Conservation (phyloP, 2,113 vertebrate species). For the Rutilus rutilus region DNA sequence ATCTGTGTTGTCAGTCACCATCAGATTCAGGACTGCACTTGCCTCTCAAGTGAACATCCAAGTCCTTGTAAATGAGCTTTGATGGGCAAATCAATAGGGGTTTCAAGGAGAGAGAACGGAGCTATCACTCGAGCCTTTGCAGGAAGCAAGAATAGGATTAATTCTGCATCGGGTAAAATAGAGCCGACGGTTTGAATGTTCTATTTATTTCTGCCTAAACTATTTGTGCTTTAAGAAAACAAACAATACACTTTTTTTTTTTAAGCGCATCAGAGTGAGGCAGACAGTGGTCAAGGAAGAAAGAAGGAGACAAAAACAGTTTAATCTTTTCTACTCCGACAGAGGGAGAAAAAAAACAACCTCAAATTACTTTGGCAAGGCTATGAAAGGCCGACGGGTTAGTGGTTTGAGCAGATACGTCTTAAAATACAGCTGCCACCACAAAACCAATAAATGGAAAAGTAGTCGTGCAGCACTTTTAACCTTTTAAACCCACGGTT, state of each 20-base stretch:
- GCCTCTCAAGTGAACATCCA: constrained; percentile 6
- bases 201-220: not conserved
- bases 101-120: not conserved
- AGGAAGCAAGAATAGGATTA: not conserved
- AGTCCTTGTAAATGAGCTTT: constrained; percentile 22
- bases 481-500: constrained; percentile 75
- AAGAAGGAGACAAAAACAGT: constrained; percentile 73
- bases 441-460: constrained; percentile 79
- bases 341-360: constrained; percentile 69
- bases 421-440: constrained; percentile 78
- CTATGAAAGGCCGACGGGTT: constrained; percentile 75
- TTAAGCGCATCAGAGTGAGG: constrained; percentile 43
- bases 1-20: not conserved
- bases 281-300: constrained; percentile 50
- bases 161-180: not conserved
- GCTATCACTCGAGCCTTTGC: not conserved
- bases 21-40: not conserved
- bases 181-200: not conserved
- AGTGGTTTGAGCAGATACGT: constrained; percentile 78
- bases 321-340: constrained; percentile 77
- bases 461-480: constrained; percentile 74
- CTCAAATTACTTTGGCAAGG: constrained; percentile 79
- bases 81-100: not conserved
- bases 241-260: not conserved
- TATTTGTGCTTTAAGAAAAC: constrained; percentile 13